Evolutionary conservation across 2,888 invertebrate species (phyloP).

Genomic region (Cheilosia soror): DNA sequence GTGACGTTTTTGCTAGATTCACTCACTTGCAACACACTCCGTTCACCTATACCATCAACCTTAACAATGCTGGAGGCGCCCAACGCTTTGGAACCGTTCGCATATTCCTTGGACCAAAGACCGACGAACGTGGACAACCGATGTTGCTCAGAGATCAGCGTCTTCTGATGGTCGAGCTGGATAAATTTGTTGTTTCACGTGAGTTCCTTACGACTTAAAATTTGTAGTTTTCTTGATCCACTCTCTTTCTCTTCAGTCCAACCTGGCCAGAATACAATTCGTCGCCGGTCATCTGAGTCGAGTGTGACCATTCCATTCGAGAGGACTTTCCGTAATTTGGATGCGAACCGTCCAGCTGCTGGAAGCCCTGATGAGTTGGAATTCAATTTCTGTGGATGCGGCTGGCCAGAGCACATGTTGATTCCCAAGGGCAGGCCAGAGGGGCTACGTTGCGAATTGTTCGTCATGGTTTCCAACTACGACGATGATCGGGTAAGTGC

Average conservation of each 20-base stretch:
- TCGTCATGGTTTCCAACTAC: constrained; percentile 90
- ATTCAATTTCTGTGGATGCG: constrained; percentile 88
- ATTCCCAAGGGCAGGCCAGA: constrained; percentile 87
- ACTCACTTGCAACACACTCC: constrained; percentile 90
- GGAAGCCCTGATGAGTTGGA: constrained; percentile 83
- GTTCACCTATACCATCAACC: constrained; percentile 87
- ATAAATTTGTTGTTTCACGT: constrained; percentile 86
- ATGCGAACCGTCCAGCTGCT: constrained; percentile 85
- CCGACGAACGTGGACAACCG: constrained; percentile 86
- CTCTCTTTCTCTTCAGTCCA: constrained; percentile 84
- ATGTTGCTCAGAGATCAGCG: constrained; percentile 86
- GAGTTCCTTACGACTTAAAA: constrained; percentile 79
- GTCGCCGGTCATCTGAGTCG: constrained; percentile 87
- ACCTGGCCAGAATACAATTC: constrained; percentile 87
- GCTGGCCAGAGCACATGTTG: constrained; percentile 92
- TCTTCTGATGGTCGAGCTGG: constrained; percentile 86
- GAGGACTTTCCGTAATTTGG: constrained; percentile 89
- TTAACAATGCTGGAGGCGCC: constrained; percentile 84
- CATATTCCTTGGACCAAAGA: constrained; percentile 86
- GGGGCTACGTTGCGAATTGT: constrained; percentile 87
- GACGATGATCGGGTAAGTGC: constrained; percentile 84
- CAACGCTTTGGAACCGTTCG: constrained; percentile 86
- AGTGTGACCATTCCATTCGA: constrained; percentile 92
- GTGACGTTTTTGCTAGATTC: constrained; percentile 87
- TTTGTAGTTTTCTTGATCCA: neutral